A percentile compares a stretch with the other conserved stretches of the same genome.
phyloP scores from a whole-genome alignment of 2,888 invertebrate species.

The Theodoxus fluviatilis region DNA sequence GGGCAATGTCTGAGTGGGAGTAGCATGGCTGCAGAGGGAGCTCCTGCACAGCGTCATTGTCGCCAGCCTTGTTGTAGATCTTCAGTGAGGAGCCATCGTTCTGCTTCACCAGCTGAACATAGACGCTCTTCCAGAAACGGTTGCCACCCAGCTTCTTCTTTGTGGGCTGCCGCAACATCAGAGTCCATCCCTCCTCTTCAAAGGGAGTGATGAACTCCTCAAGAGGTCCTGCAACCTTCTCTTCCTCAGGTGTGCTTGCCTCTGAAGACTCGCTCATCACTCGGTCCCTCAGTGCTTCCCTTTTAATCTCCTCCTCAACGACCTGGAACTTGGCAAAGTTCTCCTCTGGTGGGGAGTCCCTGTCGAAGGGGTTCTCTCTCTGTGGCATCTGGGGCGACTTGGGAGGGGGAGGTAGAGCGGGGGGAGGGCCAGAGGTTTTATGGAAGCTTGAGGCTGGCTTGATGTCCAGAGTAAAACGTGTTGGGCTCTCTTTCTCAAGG shows the following conservation, averaged over 20 bases:
- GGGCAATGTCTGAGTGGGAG: conserved; percentile 79
- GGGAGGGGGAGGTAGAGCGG: conserved; percentile 53
- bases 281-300: conserved; percentile 27
- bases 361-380: conserved; percentile 65
- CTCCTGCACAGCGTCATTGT: conserved; percentile 94
- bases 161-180: conserved; percentile 83
- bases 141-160: conserved; percentile 68
- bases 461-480: conserved; percentile 47
- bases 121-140: conserved; percentile 95
- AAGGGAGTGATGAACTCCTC: conserved; percentile 87
- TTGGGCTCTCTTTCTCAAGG: conserved; percentile 37
- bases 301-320: conserved; percentile 41
- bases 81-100: conserved; percentile 74
- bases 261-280: conserved; percentile 47
- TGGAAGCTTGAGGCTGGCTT: conserved; percentile 33
- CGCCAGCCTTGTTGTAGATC: conserved; percentile 79
- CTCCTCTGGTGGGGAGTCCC: conserved; percentile 61
- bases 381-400: conserved; percentile 52
- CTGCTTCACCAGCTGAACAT: conserved; percentile 82
- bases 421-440: conserved; percentile 37
- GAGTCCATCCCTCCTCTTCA: conserved; percentile 90
- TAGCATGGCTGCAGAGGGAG: conserved; percentile 92
- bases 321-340: conserved; percentile 62
- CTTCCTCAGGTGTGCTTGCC: conserved; percentile 50
- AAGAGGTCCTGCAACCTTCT: conserved; percentile 66